Percentiles rank a stretch among this genome's conserved stretches.
Evolutionary conservation across 2,113 vertebrate genomes (phyloP).

Genomic region (Chionis minor): DNA sequence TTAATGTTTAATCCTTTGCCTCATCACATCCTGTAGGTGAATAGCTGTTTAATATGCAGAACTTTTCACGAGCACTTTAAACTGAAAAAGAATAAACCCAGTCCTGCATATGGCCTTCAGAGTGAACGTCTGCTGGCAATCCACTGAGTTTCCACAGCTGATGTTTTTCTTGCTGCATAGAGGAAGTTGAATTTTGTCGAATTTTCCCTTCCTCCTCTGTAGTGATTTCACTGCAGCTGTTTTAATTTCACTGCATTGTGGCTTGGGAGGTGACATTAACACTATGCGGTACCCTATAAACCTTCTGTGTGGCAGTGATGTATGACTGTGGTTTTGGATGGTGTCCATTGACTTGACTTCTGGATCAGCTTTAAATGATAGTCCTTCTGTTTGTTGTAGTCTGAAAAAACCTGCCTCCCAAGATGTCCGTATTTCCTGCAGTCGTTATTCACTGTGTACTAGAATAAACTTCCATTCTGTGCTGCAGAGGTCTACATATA

Average conservation of each 20-base stretch:
- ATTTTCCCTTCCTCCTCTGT: background rate
- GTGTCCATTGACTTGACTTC: background rate
- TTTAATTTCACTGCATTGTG: background rate
- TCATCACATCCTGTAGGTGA: background rate
- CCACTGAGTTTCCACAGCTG: background rate
- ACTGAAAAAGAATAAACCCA: background rate
- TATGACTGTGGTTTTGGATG: background rate
- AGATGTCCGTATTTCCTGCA: background rate
- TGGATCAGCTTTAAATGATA: background rate
- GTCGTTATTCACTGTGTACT: background rate
- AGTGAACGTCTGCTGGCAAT: background rate
- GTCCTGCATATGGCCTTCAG: background rate
- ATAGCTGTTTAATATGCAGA: background rate
- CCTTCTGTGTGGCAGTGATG: background rate
- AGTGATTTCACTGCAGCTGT: background rate
- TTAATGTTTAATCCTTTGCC: background rate
- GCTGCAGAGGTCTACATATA: rapidly evolving
- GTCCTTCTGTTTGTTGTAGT: background rate
- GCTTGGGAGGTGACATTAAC: background rate
- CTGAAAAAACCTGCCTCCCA: background rate
- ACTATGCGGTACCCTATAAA: background rate
- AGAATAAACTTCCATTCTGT: background rate
- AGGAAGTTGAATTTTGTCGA: background rate
- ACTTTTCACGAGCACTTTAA: background rate
- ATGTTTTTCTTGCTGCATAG: background rate